Evolutionary conservation across 1,140 invertebrate genomes (phyloP).

Genomic region (Camponotus pennsylvanicus): DNA sequence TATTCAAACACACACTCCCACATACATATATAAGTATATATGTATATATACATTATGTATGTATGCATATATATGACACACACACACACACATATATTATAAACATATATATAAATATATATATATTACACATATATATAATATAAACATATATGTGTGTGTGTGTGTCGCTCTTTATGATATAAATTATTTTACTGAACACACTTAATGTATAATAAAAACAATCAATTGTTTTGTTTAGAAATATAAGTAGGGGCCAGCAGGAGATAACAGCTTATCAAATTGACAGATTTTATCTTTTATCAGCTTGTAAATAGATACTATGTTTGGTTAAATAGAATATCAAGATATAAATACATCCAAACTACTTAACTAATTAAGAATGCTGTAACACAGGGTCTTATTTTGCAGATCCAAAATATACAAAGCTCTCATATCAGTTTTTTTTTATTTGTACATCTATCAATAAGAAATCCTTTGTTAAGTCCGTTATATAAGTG

Average conservation of each 20-base stretch:
- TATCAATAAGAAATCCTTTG: conserved; percentile 25
- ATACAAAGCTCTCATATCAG: not conserved
- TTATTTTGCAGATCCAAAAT: not conserved
- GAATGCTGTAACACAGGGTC: conserved; percentile 8
- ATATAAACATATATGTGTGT: too few species aligned
- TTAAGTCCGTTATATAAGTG: conserved; percentile 6
- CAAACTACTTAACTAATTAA: conserved; percentile 41
- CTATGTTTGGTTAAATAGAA: not conserved
- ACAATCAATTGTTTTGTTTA: conserved; percentile 9
- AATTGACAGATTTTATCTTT: not conserved
- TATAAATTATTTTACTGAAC: conserved; percentile 13
- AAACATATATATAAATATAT: too few species aligned
- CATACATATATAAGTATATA: too few species aligned
- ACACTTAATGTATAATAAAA: conserved; percentile 25
- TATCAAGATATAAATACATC: not conserved
- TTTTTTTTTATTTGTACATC: not conserved
- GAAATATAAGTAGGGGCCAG: conserved; percentile 20
- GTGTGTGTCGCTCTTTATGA: not conserved
- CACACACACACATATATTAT: too few species aligned
- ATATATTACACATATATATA: too few species aligned
- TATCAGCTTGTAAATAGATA: not conserved
- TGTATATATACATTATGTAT: too few species aligned
- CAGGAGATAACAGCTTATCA: not conserved
- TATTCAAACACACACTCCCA: not conserved
- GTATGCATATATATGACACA: too few species aligned